Conservation (phyloP, 2,797 vertebrate genomes). For the Parauchenoglanis ngamensis region DNA sequence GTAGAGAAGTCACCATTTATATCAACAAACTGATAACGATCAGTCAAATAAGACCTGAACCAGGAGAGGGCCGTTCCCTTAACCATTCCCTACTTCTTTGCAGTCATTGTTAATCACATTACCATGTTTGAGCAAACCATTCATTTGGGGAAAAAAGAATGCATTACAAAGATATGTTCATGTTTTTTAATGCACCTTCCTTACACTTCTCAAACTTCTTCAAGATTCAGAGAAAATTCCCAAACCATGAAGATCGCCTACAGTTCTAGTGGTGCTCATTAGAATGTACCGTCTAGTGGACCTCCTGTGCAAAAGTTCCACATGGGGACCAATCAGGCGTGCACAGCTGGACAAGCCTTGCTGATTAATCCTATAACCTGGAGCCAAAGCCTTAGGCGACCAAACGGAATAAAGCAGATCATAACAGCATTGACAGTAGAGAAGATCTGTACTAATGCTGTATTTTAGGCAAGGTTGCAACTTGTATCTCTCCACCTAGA, state of each 20-base stretch:
- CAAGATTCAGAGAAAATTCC: not conserved
- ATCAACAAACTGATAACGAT: no score
- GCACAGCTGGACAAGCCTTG: not conserved
- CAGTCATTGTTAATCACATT: not conserved
- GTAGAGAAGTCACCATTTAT: no score
- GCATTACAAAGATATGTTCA: not conserved
- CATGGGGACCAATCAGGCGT: constrained; percentile 3
- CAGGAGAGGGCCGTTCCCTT: no score
- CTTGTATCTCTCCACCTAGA: not conserved
- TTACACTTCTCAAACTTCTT: not conserved
- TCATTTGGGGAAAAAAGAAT: not conserved
- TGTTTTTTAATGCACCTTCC: not conserved
- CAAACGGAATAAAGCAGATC: not conserved
- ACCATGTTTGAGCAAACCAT: not conserved
- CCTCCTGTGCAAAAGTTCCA: not conserved
- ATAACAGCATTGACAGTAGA: no score
- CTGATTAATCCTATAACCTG: constrained; percentile 5
- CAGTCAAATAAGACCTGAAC: no score
- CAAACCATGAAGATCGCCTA: not conserved
- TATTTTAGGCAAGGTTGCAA: not conserved
- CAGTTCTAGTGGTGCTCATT: not conserved
- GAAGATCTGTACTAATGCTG: not conserved
- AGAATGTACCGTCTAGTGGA: not conserved
- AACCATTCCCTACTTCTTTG: not conserved
- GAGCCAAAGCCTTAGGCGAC: not conserved